Evolutionary conservation across 2,888 invertebrate species (phyloP).

Genomic region (Tiphia femorata): DNA sequence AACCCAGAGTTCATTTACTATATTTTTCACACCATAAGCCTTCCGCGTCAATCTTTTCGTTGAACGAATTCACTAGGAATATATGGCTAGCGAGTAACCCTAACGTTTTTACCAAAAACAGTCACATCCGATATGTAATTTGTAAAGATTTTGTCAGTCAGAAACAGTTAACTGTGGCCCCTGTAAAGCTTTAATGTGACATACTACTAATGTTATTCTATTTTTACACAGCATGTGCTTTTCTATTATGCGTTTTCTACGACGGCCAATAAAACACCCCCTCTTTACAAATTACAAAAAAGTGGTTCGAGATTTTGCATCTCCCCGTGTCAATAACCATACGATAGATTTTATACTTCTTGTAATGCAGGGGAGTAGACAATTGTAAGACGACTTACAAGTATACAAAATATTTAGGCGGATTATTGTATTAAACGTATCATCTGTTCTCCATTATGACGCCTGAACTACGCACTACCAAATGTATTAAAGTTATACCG

Average conservation of each 20-base stretch:
- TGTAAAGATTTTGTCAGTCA: conserved; percentile 23
- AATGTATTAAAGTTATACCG: neutral
- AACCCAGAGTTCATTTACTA: neutral
- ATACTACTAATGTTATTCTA: conserved; percentile 31
- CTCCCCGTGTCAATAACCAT: conserved; percentile 31
- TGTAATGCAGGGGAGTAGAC: neutral
- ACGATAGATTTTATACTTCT: conserved; percentile 21
- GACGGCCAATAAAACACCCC: conserved; percentile 5
- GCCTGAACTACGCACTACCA: neutral
- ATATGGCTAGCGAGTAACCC: conserved; percentile 16
- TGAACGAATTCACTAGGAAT: neutral
- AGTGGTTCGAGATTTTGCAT: conserved; percentile 4
- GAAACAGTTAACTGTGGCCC: conserved; percentile 8
- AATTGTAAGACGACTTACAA: neutral
- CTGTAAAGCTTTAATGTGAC: conserved; percentile 15
- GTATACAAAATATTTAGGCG: neutral
- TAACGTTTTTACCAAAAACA: conserved; percentile 3
- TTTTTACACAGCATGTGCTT: conserved; percentile 38
- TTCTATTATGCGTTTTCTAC: conserved; percentile 28
- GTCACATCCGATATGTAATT: conserved; percentile 17
- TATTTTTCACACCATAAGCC: neutral
- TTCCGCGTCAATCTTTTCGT: neutral
- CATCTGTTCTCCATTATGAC: neutral
- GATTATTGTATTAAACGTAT: conserved; percentile 1
- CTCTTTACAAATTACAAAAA: neutral